Percentiles rank a stretch among this genome's conserved stretches.
Evolutionary conservation across 1,140 invertebrate genomes (phyloP).

Genomic region (Coelopa frigida): DNA sequence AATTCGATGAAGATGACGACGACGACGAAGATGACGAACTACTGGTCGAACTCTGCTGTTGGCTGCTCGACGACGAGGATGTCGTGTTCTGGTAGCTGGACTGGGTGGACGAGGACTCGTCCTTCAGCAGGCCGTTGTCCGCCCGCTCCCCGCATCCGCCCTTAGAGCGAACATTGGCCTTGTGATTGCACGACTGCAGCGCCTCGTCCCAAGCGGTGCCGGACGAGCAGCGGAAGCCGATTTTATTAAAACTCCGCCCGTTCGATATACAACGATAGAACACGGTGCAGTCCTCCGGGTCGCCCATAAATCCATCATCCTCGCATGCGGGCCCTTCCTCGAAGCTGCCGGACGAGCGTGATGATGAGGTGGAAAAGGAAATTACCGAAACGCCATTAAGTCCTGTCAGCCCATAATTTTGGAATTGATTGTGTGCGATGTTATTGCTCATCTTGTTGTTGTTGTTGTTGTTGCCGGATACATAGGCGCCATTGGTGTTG

Average conservation of each 20-base stretch:
- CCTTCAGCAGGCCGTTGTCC: conserved; percentile 36
- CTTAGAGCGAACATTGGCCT: conserved; percentile 49
- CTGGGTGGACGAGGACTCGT: conserved; percentile 31
- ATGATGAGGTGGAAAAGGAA: conserved; percentile 37
- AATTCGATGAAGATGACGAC: conserved; percentile 32
- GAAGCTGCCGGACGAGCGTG: conserved; percentile 19
- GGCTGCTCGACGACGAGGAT: conserved; percentile 25
- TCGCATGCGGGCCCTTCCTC: conserved; percentile 24
- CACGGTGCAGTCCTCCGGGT: conserved; percentile 62
- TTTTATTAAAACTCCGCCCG: conserved; percentile 52
- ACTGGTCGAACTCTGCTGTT: conserved; percentile 38
- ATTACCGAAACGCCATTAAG: conserved; percentile 39
- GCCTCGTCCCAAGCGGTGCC: conserved; percentile 67
- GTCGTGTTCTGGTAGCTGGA: conserved; percentile 45
- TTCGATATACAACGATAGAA: conserved; percentile 70
- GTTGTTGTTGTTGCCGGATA: background rate
- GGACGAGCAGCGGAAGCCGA: conserved; percentile 61
- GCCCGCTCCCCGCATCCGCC: conserved; percentile 43
- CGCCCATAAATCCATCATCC: conserved; percentile 60
- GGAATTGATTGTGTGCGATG: conserved; percentile 31
- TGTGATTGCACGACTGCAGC: conserved; percentile 59
- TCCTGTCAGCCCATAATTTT: conserved; percentile 39
- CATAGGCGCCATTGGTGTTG: too few species aligned
- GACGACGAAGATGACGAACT: conserved; percentile 22
- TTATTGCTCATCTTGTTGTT: too few species aligned